Percentiles rank a stretch among this genome's conserved stretches.
phyloP scores from a whole-genome alignment of 1,140 invertebrate genomes.

The Bombus breviceps region DNA sequence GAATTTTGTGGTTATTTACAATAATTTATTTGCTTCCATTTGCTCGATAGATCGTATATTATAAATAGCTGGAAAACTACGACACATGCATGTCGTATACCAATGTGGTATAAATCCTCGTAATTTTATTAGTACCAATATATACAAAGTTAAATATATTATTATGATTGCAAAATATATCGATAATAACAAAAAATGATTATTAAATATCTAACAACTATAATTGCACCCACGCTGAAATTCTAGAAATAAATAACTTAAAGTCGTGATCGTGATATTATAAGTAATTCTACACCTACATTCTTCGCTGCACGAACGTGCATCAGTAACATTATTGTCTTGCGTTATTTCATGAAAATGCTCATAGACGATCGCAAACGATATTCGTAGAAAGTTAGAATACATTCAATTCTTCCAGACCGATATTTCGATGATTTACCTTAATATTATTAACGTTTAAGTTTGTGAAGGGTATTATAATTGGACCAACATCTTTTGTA shows the following conservation, averaged over 20 bases:
- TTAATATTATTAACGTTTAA: background rate
- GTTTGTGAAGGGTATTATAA: background rate
- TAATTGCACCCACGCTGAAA: conserved; percentile 16
- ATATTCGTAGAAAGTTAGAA: background rate
- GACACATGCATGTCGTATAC: background rate
- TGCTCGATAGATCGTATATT: background rate
- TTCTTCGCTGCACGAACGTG: background rate
- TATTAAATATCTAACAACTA: conserved; percentile 13
- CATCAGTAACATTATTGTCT: conserved; percentile 36
- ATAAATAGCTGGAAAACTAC: conserved; percentile 4
- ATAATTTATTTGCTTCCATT: background rate
- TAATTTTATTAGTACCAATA: background rate
- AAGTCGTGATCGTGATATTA: background rate
- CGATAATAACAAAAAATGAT: conserved; percentile 11
- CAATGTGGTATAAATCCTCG: background rate
- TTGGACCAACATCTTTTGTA: conserved; percentile 27
- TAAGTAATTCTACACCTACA: conserved; percentile 19
- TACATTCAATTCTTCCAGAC: background rate
- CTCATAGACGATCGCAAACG: background rate
- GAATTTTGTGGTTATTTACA: background rate
- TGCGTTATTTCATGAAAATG: conserved; percentile 14
- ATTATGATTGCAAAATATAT: conserved; percentile 29
- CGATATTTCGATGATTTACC: background rate
- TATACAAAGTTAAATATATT: conserved; percentile 15
- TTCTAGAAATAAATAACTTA: conserved; percentile 43